A percentile compares a stretch with the other conserved stretches of the same genome.
Conservation (phyloP, 2,797 vertebrate species). For the Rhynchotus rufescens region DNA sequence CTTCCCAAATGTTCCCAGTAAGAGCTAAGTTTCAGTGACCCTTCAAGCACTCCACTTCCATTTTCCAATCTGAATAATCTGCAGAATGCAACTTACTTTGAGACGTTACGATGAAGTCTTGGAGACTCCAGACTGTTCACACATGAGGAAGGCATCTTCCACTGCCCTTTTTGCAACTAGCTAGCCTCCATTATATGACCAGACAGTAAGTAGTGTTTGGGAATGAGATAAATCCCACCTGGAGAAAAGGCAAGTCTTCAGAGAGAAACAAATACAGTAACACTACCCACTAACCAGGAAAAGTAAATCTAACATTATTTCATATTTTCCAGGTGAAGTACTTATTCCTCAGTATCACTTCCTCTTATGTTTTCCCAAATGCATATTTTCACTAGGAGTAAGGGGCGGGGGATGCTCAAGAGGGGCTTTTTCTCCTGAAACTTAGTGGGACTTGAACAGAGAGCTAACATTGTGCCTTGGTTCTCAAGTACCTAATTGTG, state of each 20-base stretch:
- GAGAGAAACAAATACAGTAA: not conserved
- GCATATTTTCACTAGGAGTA: not conserved
- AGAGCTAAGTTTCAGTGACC: not conserved
- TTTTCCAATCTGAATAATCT: not conserved
- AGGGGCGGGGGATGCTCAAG: too few species aligned
- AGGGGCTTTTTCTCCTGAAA: not conserved
- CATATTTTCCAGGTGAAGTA: not conserved
- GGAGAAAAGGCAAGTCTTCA: not conserved
- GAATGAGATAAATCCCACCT: not conserved
- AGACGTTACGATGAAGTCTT: not conserved
- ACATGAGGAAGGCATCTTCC: rapidly evolving
- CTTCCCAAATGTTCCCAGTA: not conserved
- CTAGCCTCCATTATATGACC: not conserved
- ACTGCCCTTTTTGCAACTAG: not conserved
- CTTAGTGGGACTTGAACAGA: not conserved
- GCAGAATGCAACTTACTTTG: not conserved
- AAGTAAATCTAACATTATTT: not conserved
- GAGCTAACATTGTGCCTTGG: not conserved
- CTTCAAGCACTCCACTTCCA: not conserved
- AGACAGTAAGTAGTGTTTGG: too few species aligned
- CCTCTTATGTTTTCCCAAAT: not conserved
- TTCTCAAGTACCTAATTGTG: not conserved
- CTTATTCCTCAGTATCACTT: not conserved
- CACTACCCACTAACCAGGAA: not conserved
- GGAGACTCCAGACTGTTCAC: not conserved